These are phyloP conservation scores for Brachyrhaphis roseni DNA, from an alignment of 2,797 vertebrate species.

Conservation along the genomic window DNA sequence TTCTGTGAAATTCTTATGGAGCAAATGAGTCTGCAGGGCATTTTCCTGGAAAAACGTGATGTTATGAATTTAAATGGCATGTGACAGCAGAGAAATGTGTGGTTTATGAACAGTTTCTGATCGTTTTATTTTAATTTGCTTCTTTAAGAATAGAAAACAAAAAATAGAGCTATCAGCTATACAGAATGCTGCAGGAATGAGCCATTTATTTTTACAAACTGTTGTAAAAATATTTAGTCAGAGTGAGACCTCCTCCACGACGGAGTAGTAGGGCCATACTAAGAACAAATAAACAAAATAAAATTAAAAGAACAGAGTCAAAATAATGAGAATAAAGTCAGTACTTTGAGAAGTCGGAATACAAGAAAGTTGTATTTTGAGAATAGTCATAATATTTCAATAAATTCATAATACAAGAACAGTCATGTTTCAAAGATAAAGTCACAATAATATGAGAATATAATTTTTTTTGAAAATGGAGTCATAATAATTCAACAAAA, in stretches of 20 bases:
- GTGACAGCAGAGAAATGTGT: background rate
- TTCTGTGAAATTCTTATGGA: background rate
- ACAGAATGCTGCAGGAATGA: conserved; percentile 29
- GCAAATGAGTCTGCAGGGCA: background rate
- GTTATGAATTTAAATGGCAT: background rate
- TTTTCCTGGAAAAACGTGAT: background rate
- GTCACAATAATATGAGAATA: no score
- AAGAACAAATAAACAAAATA: no score
- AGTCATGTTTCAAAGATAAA: no score
- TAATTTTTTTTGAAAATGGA: no score
- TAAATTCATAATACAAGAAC: no score
- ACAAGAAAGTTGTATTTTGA: no score
- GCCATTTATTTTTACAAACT: conserved; percentile 3
- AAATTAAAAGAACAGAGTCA: no score
- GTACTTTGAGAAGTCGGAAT: no score
- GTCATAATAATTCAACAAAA: no score
- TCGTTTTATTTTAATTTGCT: background rate
- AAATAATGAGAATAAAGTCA: no score
- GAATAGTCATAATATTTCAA: no score
- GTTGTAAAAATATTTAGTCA: conserved; percentile 32
- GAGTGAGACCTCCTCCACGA: conserved; percentile 8
- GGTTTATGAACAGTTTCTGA: background rate
- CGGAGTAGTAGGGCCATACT: no score
- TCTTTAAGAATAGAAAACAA: background rate
- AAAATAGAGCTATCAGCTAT: background rate